Evolutionary conservation across 1,140 invertebrate genomes (phyloP).

Genomic region (Cotesia vestalis): DNA sequence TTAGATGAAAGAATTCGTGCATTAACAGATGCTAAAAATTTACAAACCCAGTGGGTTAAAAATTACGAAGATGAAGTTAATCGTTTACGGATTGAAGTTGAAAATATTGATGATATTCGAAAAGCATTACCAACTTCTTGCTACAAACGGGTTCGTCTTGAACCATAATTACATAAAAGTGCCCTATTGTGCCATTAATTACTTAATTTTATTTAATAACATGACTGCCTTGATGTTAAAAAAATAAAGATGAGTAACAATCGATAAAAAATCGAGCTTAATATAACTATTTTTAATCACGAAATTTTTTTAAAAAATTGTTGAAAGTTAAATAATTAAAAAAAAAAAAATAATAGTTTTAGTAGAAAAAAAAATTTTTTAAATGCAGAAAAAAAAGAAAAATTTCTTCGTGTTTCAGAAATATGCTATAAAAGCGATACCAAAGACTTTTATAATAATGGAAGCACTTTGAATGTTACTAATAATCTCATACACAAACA

Average conservation of each 20-base stretch:
- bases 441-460: conserved; percentile 57
- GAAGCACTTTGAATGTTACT: conserved; percentile 16
- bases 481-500: neutral
- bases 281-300: conserved; percentile 35
- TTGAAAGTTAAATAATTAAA: neutral
- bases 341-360: conserved; percentile 13
- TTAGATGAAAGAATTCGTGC: conserved; percentile 79
- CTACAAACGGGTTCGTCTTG: conserved; percentile 75
- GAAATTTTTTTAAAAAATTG: conserved; percentile 20
- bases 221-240: conserved; percentile 16
- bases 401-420: conserved; percentile 37
- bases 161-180: conserved; percentile 60
- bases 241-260: conserved; percentile 8
- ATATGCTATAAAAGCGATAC: conserved; percentile 58
- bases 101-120: conserved; percentile 86
- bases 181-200: conserved; percentile 46
- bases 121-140: conserved; percentile 85
- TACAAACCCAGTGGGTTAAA: conserved; percentile 81
- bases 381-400: conserved; percentile 9
- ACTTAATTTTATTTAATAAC: conserved; percentile 41
- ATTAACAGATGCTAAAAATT: conserved; percentile 76
- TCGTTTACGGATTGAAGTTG: conserved; percentile 79
- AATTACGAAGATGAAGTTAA: conserved; percentile 84
- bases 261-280: conserved; percentile 18
- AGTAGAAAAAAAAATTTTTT: neutral